phyloP scores from a whole-genome alignment of 2,888 invertebrate species.

The Eristalis arbustorum region DNA sequence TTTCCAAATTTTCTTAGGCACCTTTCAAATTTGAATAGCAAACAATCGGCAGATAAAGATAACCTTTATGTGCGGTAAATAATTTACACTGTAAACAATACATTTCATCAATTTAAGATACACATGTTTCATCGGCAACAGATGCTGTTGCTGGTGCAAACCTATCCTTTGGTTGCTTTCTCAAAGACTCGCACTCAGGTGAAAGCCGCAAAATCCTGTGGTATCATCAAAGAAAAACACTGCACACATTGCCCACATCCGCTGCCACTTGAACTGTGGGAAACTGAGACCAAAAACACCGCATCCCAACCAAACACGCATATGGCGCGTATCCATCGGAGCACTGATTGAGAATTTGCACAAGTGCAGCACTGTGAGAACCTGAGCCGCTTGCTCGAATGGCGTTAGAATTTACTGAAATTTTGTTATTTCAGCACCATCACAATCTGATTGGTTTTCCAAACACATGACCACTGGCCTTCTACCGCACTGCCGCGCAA shows the following conservation, averaged over 20 bases:
- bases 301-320: conserved; percentile 19
- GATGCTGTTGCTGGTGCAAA: neutral
- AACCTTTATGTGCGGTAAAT: neutral
- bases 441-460: conserved; percentile 62
- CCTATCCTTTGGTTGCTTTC: neutral
- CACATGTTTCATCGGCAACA: neutral
- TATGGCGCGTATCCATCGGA: conserved; percentile 26
- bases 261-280: conserved; percentile 26
- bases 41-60: neutral
- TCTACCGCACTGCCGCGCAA: conserved; percentile 22
- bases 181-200: conserved; percentile 29
- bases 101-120: neutral
- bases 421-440: conserved; percentile 58
- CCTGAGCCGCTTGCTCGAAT: conserved; percentile 38
- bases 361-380: conserved; percentile 31
- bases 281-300: conserved; percentile 1
- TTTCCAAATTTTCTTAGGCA: neutral
- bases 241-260: conserved; percentile 52
- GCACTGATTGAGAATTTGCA: conserved; percentile 13
- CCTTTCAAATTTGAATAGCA: neutral
- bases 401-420: conserved; percentile 52
- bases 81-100: neutral
- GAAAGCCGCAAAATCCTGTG: conserved; percentile 18
- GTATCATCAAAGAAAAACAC: conserved; percentile 47
- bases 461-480: conserved; percentile 35